Base-by-base conservation (phyloP, 2,113 vertebrate genomes). In the Sigmodon hispidus region DNA sequence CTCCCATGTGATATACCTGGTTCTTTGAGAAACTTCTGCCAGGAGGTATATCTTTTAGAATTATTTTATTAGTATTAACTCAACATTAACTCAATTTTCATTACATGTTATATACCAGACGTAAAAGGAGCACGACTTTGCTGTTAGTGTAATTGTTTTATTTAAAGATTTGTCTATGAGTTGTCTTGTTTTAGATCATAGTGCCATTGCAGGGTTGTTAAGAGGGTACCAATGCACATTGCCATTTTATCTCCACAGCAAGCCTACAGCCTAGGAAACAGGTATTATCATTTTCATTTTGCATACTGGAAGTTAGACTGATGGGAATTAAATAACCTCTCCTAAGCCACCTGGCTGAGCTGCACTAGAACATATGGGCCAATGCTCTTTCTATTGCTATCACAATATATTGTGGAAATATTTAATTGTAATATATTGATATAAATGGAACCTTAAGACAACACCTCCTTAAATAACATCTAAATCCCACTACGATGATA, bases 231-330 rank as follows among this genome's bases (percentile, higher is more conserved):
- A n/a, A 85, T 94, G 67, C 2, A 65, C 73, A 31, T 79, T 79
- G 22, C 63, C 57, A 72, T 81, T 94, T 95, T 59, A 87, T 93
- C 40, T 80, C 73, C 36, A 36, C 69, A 69, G 79, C 22, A 91
- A 94, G 12, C 40, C 77, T 95, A 79, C 89, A 63, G 89, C 70
- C 72, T 89, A 94, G 40, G 93, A 89, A 93, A 91, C 87, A 94
- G 89, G 89, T 95, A 89, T 94, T 86, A 72, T 95, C 95, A 92
- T 73, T 69, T 91, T 91, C 34, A 84, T 81, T 92, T 95, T 92
- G 75, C 84, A 59, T 43, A 15, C 77, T 95, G 90, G 24, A 90
- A 93, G 90, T 94, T 26, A 95, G 90, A 52, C 22, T 70, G 91
- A 87, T 89, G 52, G 80, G 76, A 80, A 36, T 93, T 93, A 67